Base-by-base conservation (phyloP, 2,888 invertebrate genomes). In the Zygogramma bicolorata region DNA sequence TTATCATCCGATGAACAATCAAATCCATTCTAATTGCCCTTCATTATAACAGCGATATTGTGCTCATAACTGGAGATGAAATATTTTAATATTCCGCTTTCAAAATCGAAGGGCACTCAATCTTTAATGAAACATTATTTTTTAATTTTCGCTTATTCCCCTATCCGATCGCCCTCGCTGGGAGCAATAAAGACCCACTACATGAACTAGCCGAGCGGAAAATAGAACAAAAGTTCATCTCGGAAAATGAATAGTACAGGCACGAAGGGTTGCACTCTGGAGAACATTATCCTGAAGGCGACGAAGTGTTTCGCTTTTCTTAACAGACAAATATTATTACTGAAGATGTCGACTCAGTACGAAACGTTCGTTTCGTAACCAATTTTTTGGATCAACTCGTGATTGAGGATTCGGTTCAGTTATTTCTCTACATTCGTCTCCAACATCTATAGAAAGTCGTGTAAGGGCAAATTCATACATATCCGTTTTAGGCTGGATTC, bases 181-280 rank as follows among this genome's bases (percentile, higher is more conserved):
- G 65, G 75, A 63, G 80, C 80, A 78, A 76, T 79, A 76, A 80
- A 81, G 81, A 70, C 78, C n/a, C 78, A 75, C 81, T 82, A 70
- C 63, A 74, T 71, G 66, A 77, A 67, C 77, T 76, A 76, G 58
- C 73, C 78, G 70, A 79, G 79, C 77, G 81, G 80, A 82, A 82
- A 82, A 82, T 82, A 81, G 83, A 82, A 83, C 83, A 84, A 84
- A 84, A 81, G 82, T 83, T 70, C 27, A 53, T 22, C 49, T 53
- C 46, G 70, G n/a, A 25, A n/a, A 58, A 58, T 15, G 57, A 46
- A 31, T 42, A 60, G 67, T 60, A 60, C 60, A 60, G 42, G 67
- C 4, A 59, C 25, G 42, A 27, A 42, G 15, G 53, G 27, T 53
- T 25, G 18, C 18, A 15, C 7, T 15, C 6, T 42, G n/a, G 18